Conservation (phyloP, 2,797 vertebrate genomes). For the Acanthornis magna region DNA sequence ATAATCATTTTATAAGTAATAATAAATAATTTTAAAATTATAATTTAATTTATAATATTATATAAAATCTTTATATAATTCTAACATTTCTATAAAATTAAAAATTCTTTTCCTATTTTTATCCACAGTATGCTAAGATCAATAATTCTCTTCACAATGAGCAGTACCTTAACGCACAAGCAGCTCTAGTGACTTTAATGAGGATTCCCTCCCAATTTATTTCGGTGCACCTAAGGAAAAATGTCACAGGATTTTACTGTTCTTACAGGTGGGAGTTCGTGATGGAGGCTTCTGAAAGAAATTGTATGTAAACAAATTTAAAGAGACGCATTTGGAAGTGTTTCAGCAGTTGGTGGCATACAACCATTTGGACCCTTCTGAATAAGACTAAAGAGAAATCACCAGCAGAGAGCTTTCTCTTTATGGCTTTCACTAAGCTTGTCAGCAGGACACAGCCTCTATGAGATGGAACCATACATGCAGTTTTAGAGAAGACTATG, state of each 20-base stretch:
- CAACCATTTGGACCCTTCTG: neutral
- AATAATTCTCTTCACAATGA: neutral
- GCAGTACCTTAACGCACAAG: neutral
- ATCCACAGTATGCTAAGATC: neutral
- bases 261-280: neutral
- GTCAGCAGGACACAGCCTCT: neutral
- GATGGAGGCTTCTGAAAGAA: neutral
- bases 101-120: neutral
- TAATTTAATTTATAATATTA: no score
- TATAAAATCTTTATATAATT: neutral
- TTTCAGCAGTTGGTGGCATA: neutral
- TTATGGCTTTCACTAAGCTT: neutral
- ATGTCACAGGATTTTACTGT: neutral
- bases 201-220: neutral
- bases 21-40: no score
- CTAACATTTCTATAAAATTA: neutral
- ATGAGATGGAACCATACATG: no score
- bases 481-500: neutral
- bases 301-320: neutral
- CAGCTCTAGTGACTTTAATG: neutral
- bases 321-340: neutral
- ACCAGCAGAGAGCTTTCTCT: neutral
- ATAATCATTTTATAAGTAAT: no score
- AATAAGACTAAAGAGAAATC: neutral
- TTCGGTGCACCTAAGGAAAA: neutral